Evolutionary conservation across 1,140 invertebrate species (phyloP).

Genomic region (Heliothis subflexa): DNA sequence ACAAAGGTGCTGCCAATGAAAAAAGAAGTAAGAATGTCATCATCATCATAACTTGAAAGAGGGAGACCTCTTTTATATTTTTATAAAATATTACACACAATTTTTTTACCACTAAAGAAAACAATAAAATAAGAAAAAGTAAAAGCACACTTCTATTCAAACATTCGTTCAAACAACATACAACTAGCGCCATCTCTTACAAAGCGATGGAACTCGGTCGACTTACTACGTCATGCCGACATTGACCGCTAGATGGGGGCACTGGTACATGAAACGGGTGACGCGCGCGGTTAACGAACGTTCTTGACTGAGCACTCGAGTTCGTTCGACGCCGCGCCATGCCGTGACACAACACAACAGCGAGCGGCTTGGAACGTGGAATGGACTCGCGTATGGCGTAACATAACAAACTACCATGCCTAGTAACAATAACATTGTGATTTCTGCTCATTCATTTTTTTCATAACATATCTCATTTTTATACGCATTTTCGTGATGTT

Average conservation of each 20-base stretch:
- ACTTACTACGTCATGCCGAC: slow-evolving; percentile 70
- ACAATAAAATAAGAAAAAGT: background rate
- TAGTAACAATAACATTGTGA: slow-evolving; percentile 35
- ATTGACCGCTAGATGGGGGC: slow-evolving; percentile 84
- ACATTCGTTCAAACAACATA: slow-evolving; percentile 12
- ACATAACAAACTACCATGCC: slow-evolving; percentile 40
- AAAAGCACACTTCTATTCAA: background rate
- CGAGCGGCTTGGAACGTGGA: slow-evolving; percentile 60
- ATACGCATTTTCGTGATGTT: background rate
- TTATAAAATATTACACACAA: background rate
- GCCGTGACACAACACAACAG: slow-evolving; percentile 71
- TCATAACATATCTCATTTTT: background rate
- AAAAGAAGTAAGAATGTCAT: no score
- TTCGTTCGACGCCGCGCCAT: slow-evolving; percentile 63
- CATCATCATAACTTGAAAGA: no score
- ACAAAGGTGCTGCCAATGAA: no score
- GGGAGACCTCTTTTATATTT: no score
- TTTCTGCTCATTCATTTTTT: background rate
- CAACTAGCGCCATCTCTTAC: slow-evolving; percentile 61
- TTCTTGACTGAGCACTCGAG: slow-evolving; percentile 82
- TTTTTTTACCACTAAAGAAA: background rate
- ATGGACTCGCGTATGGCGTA: slow-evolving; percentile 63
- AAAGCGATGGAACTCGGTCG: slow-evolving; percentile 54
- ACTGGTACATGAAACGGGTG: slow-evolving; percentile 71
- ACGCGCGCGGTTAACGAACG: slow-evolving; percentile 82